phyloP scores from a whole-genome alignment of 2,113 vertebrate species.

The Ictalurus punctatus region DNA sequence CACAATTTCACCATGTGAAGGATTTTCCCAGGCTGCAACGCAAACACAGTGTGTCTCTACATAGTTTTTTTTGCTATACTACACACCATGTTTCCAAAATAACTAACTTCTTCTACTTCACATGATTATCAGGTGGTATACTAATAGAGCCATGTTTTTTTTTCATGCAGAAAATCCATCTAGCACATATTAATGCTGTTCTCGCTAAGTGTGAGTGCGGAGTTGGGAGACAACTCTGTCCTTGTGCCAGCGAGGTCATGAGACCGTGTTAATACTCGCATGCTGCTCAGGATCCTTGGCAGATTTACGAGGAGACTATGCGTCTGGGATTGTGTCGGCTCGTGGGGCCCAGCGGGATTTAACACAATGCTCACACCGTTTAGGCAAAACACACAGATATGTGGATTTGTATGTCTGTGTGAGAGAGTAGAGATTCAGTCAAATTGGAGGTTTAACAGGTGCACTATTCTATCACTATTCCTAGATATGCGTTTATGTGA shows the following conservation, averaged over 20 bases:
- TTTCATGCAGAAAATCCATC: neutral
- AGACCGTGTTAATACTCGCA: slow-evolving; percentile 55
- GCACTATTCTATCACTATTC: neutral
- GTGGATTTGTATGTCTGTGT: slow-evolving; percentile 17
- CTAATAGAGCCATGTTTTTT: neutral
- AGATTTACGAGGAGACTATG: slow-evolving; percentile 58
- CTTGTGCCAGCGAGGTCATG: slow-evolving; percentile 53
- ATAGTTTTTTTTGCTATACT: neutral
- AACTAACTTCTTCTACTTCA: slow-evolving; percentile 52
- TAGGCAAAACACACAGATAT: slow-evolving; percentile 35
- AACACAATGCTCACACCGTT: slow-evolving; percentile 24
- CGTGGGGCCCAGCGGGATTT: slow-evolving; percentile 32
- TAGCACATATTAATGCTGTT: slow-evolving; percentile 35
- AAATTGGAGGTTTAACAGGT: slow-evolving; percentile 5
- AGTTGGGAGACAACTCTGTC: slow-evolving; percentile 36
- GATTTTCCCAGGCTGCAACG: neutral
- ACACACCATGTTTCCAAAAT: slow-evolving; percentile 32
- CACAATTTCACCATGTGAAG: neutral
- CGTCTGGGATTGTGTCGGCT: slow-evolving; percentile 37
- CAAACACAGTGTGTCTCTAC: neutral
- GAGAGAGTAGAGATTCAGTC: neutral
- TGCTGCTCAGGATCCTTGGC: slow-evolving; percentile 52
- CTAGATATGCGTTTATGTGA: neutral
- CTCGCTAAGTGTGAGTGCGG: neutral
- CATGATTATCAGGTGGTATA: slow-evolving; percentile 54